Evolutionary conservation across 2,113 vertebrate species (phyloP).

Genomic region (Mesitornis unicolor): DNA sequence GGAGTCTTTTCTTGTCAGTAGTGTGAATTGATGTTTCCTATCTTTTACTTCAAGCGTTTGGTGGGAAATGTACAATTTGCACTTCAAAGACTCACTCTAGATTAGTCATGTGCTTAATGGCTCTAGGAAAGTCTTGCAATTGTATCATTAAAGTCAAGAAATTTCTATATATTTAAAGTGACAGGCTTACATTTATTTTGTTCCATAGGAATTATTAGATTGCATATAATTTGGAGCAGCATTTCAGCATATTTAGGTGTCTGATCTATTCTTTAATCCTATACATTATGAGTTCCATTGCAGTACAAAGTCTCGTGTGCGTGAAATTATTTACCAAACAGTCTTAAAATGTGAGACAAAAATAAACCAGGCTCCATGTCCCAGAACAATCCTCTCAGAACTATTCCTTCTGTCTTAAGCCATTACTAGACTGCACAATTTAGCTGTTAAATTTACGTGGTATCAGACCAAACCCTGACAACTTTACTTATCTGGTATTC

Average conservation of each 20-base stretch:
- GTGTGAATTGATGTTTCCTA: constrained; percentile 66
- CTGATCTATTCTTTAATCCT: background rate
- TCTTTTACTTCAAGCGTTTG: constrained; percentile 53
- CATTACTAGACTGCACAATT: background rate
- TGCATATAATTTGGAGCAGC: background rate
- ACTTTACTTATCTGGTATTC: background rate
- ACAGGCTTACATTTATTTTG: background rate
- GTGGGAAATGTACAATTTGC: constrained; percentile 66
- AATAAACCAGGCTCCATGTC: background rate
- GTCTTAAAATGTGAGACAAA: background rate
- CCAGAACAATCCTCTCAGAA: background rate
- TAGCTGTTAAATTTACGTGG: background rate
- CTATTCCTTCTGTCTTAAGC: background rate
- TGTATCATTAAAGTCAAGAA: constrained; percentile 24
- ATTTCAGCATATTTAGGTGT: background rate
- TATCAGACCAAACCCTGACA: background rate
- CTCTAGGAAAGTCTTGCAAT: constrained; percentile 44
- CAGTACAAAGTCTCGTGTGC: background rate
- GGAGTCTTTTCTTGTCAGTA: background rate
- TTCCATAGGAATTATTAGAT: background rate
- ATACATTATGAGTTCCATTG: background rate
- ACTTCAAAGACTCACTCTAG: constrained; percentile 58
- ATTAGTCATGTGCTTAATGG: background rate
- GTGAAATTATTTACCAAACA: background rate
- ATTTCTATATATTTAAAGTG: constrained; percentile 20